Base-by-base conservation (phyloP, 1,140 invertebrate genomes). In the Dicyema japonicum region DNA sequence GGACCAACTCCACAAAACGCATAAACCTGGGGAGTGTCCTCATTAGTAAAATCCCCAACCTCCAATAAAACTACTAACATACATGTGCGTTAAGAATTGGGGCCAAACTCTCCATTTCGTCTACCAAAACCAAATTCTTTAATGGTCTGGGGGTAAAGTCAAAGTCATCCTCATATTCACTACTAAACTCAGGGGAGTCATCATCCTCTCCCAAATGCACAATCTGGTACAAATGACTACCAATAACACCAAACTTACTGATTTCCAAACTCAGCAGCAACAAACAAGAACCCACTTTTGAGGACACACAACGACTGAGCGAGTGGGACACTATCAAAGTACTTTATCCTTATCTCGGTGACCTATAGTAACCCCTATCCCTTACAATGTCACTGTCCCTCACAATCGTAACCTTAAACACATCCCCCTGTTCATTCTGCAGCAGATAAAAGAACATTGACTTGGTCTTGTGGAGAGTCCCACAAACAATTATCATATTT, bases 401-500 rank as follows among this genome's bases (percentile, higher is more conserved):
- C 50, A 92, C 80, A n/a, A 97, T 55, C 0, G 80, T 94, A 4
- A 58, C 48, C 36, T 55, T 51, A 27, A 53, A 54, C 18, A 53
- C 44, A 32, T 54, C 50, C 5, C 50, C 50, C 35, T 82, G 71
- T 49, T 99, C 88, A 6, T 82, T 63, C 46, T 65, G 62, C 17
- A 57, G 54, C 30, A 62, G 35, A 58, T 90, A 90, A 16, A 30
- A 30, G 41, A 90, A 92, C 76, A 90, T 29, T 37, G 48, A 46
- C 37, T 92, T 94, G 3, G 85, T 97, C 46, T 92, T 92, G 44
- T 99, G 88, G 3, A 85, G 88, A 3, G 88, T 85, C 27, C 78
- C 85, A 43, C 76, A 88, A 9, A 94, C 82, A 56, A 99, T 88
- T 37, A 99, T 88, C 72, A 94, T 88, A 25, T 82, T 80, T 38